phyloP scores from a whole-genome alignment of 1,140 invertebrate genomes.

The Pseudomyrmex cubaensis region DNA sequence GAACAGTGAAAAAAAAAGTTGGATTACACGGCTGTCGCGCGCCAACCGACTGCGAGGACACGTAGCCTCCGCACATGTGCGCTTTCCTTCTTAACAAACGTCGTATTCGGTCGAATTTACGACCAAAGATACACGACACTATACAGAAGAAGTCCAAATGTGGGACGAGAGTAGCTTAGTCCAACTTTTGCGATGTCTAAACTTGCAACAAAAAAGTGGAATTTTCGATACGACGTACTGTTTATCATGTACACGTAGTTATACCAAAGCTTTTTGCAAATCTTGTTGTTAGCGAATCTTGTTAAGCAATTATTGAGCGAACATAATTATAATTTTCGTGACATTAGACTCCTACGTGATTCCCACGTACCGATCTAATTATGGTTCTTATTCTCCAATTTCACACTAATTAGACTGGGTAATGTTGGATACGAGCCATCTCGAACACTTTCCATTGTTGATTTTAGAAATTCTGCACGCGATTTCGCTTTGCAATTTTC shows the following conservation, averaged over 20 bases:
- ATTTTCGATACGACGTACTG: slow-evolving; percentile 3
- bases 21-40: too few relatives aligned
- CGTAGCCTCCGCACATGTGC: neutral
- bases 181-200: slow-evolving; percentile 8
- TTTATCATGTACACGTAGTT: neutral
- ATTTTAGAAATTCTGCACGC: too few relatives aligned
- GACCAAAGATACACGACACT: neutral
- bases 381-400: too few relatives aligned
- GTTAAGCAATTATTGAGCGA: neutral
- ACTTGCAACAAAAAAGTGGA: slow-evolving; percentile 4
- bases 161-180: neutral
- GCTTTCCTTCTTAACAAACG: slow-evolving; percentile 14
- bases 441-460: too few relatives aligned
- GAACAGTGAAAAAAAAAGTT: too few relatives aligned
- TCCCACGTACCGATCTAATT: too few relatives aligned
- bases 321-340: neutral
- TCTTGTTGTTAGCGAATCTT: neutral
- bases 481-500: too few relatives aligned
- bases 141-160: slow-evolving; percentile 25
- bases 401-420: too few relatives aligned
- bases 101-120: slow-evolving; percentile 26
- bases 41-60: neutral
- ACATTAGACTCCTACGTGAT: too few relatives aligned
- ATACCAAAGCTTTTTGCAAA: too few relatives aligned
- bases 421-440: too few relatives aligned